A percentile compares a stretch with the other conserved stretches of the same genome.
Conservation (phyloP, 2,113 vertebrate species). For the Indicator indicator region DNA sequence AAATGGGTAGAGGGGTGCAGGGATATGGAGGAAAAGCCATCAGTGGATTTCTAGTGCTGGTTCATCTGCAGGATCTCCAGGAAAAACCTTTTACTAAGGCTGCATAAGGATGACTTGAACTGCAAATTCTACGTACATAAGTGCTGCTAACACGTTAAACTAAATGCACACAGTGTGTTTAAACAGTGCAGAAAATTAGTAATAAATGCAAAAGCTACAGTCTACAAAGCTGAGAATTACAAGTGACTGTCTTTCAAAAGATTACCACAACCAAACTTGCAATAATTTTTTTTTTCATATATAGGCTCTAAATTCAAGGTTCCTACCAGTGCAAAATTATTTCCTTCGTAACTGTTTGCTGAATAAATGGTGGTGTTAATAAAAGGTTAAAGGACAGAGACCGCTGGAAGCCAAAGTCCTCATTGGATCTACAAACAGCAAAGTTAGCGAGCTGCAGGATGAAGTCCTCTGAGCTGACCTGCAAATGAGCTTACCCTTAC, state of each 20-base stretch:
- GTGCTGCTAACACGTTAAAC: conserved; percentile 16
- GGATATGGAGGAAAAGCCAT: background rate
- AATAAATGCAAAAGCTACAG: conserved; percentile 64
- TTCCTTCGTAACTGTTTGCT: background rate
- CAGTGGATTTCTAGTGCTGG: background rate
- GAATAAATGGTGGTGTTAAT: conserved; percentile 14
- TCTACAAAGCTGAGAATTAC: conserved; percentile 55
- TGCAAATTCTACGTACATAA: background rate
- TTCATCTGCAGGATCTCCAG: background rate
- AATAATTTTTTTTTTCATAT: background rate
- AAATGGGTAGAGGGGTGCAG: background rate
- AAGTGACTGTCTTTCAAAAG: conserved; percentile 44
- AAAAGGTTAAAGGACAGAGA: conserved; percentile 42
- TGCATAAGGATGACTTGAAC: conserved; percentile 24
- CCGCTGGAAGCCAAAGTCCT: background rate
- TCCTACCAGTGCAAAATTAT: conserved; percentile 41
- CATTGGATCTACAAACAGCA: background rate
- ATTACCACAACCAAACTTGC: background rate
- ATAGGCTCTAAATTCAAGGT: conserved; percentile 1
- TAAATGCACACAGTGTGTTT: conserved; percentile 7
- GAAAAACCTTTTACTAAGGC: conserved; percentile 15
- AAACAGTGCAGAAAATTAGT: conserved; percentile 55
- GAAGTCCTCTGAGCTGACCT: background rate
- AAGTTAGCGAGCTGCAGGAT: background rate
- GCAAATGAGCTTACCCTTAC: background rate